Conservation (phyloP, 2,888 invertebrate genomes). For the Eledone cirrhosa region DNA sequence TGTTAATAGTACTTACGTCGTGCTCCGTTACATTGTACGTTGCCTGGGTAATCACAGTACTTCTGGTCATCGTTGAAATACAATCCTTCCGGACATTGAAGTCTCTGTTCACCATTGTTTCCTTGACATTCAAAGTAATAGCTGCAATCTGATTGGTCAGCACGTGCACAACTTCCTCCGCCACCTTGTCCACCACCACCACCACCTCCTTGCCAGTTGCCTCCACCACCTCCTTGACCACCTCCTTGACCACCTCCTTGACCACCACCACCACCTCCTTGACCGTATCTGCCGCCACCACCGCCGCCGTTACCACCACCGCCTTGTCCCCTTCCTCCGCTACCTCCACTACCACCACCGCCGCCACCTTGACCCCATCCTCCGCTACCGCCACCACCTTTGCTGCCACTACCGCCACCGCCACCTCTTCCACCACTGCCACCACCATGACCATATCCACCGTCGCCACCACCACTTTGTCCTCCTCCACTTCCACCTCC, state of each 20-base stretch:
- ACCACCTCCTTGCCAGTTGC: neutral
- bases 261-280: neutral
- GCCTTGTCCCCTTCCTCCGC: neutral
- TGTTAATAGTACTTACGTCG: neutral
- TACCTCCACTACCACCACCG: neutral
- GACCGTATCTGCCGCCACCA: neutral
- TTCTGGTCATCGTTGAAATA: slow-evolving; percentile 7
- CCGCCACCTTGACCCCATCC: neutral
- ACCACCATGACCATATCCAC: neutral
- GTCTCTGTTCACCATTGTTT: neutral
- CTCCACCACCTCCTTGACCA: neutral
- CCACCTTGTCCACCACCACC: neutral
- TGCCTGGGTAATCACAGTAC: slow-evolving; percentile 16
- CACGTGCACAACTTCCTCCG: neutral
- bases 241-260: neutral
- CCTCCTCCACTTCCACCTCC: neutral
- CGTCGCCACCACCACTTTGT: neutral
- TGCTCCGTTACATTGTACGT: neutral
- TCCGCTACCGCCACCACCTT: neutral
- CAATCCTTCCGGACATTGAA: slow-evolving; percentile 13
- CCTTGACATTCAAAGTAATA: slow-evolving; percentile 21
- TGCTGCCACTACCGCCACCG: neutral
- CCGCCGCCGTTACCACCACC: neutral
- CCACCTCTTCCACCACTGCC: neutral
- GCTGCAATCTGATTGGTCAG: neutral